Evolutionary conservation across 1,140 invertebrate genomes (phyloP).

Genomic region (Calycopis cecrops): DNA sequence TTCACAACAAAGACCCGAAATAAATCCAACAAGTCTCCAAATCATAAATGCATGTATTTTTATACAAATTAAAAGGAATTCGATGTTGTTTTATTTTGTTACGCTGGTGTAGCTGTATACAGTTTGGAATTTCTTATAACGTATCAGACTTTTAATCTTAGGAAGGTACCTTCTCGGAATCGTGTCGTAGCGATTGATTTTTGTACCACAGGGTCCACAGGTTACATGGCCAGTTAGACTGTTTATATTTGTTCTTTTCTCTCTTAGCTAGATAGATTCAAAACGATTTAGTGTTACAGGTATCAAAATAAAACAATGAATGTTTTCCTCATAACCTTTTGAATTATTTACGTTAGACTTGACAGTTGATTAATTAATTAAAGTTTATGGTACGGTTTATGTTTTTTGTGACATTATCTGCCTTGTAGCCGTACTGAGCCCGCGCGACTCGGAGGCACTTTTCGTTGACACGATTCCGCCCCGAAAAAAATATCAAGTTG

Average conservation of each 20-base stretch:
- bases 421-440: too few species aligned
- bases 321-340: too few species aligned
- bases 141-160: constrained; percentile 37
- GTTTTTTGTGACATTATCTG: too few species aligned
- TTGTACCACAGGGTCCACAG: constrained; percentile 21
- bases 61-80: constrained; percentile 17
- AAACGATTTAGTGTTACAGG: not conserved
- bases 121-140: constrained; percentile 28
- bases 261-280: not conserved
- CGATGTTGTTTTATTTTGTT: constrained; percentile 24
- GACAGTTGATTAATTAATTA: too few species aligned
- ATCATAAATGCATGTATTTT: constrained; percentile 5
- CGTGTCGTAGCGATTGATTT: constrained; percentile 23
- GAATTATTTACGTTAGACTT: too few species aligned
- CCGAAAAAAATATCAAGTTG: too few species aligned
- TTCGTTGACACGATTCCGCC: too few species aligned
- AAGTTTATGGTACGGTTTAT: too few species aligned
- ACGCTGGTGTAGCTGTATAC: constrained; percentile 23
- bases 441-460: too few species aligned
- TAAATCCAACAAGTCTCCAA: constrained; percentile 11
- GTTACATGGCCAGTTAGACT: not conserved
- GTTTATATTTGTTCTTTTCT: not conserved
- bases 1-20: not conserved
- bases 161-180: constrained; percentile 40
- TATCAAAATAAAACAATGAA: not conserved